Percentiles rank a stretch among this genome's conserved stretches.
These are phyloP conservation scores for Toxotes chatareus DNA, from an alignment of 2,113 vertebrate genomes.

Conservation along the genomic window DNA sequence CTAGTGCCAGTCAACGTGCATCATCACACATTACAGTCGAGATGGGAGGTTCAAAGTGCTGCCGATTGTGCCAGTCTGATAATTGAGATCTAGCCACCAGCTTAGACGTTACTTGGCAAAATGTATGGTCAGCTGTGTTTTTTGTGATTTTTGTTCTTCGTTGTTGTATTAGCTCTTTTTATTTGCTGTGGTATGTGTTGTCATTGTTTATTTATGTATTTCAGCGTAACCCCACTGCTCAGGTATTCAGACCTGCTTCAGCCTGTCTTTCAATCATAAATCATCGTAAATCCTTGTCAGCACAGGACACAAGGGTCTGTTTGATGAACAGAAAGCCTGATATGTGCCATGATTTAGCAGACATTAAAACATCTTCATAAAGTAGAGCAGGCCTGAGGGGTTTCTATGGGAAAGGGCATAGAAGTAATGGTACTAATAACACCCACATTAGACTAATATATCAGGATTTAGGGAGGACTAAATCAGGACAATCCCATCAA, in stretches of 20 bases:
- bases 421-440: constrained; percentile 76
- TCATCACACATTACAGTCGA: constrained; percentile 54
- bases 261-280: constrained; percentile 55
- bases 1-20: constrained; percentile 44
- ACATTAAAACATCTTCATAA: constrained; percentile 80
- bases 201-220: constrained; percentile 67
- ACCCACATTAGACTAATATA: constrained; percentile 67
- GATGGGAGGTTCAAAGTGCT: constrained; percentile 63
- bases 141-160: constrained; percentile 69
- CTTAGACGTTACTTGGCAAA: constrained; percentile 71
- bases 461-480: constrained; percentile 71
- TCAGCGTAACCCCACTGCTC: constrained; percentile 59
- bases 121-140: constrained; percentile 70
- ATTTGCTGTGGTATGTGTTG: constrained; percentile 46
- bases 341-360: constrained; percentile 73
- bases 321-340: constrained; percentile 76
- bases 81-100: constrained; percentile 73
- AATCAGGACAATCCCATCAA: constrained; percentile 72
- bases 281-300: constrained; percentile 34
- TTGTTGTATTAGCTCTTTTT: constrained; percentile 61
- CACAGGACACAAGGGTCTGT: constrained; percentile 62
- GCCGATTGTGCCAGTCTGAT: constrained; percentile 76
- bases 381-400: constrained; percentile 73
- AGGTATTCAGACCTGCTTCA: constrained; percentile 67
- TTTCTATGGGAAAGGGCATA: constrained; percentile 71